A percentile compares a stretch with the other conserved stretches of the same genome.
phyloP scores from a whole-genome alignment of 23 tunicate genomes.

The Trididemnum miniatum region DNA sequence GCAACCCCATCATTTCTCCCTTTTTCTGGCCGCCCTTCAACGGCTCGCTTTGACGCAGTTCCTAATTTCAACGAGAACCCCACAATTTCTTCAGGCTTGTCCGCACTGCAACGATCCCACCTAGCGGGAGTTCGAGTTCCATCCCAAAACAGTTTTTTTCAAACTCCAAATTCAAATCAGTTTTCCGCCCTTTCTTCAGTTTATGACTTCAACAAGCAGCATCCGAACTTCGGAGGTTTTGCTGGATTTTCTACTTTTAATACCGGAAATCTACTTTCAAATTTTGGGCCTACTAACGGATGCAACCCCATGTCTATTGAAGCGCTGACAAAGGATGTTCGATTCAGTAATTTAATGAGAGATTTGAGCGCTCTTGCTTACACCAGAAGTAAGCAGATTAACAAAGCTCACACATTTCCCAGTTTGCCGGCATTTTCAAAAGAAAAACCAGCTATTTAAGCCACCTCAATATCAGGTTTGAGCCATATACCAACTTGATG shows the following conservation, averaged over 20 bases:
- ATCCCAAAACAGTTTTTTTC: not conserved
- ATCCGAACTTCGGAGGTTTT: not conserved
- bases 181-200: conserved; percentile 27
- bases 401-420: not conserved
- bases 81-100: not conserved
- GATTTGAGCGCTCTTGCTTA: conserved; percentile 46
- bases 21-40: not conserved
- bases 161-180: conserved; percentile 28
- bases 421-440: not conserved
- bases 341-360: conserved; percentile 51
- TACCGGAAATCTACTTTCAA: not conserved
- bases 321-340: conserved; percentile 40
- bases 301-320: not conserved
- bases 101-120: not conserved
- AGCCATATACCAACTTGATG: too few relatives aligned
- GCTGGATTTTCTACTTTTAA: not conserved
- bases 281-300: not conserved
- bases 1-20: not conserved
- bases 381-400: conserved; percentile 2
- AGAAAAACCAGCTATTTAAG: too few relatives aligned
- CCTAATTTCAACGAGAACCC: not conserved
- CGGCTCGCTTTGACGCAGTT: not conserved
- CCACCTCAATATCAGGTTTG: too few relatives aligned
- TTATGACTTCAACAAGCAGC: not conserved
- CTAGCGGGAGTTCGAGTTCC: not conserved